A percentile compares a stretch with the other conserved stretches of the same genome.
These are phyloP conservation scores for Ellobium chinense DNA, from an alignment of 2,888 invertebrate species.

Conservation along the genomic window DNA sequence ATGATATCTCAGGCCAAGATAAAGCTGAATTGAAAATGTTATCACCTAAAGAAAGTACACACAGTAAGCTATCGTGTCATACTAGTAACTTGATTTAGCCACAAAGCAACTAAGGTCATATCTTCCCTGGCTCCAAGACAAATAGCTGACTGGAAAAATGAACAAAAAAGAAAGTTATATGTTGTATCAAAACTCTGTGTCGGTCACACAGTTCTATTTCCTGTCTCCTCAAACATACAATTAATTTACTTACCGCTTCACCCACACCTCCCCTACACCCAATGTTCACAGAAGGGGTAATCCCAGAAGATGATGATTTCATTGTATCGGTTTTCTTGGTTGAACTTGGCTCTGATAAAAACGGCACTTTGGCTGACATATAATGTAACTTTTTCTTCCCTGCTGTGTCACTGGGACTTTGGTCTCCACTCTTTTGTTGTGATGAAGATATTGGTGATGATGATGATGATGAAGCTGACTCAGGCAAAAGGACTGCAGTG, in stretches of 20 bases:
- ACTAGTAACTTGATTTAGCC: too few relatives aligned
- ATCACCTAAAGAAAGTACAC: too few relatives aligned
- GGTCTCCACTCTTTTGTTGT: not conserved
- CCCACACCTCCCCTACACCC: slow-evolving; percentile 30
- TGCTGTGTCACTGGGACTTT: not conserved
- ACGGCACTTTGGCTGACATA: not conserved
- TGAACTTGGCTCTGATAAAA: not conserved
- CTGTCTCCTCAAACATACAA: not conserved
- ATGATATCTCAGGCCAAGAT: too few relatives aligned
- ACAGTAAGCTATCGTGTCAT: too few relatives aligned
- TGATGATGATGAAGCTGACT: not conserved
- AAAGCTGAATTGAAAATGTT: too few relatives aligned
- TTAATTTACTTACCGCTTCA: slow-evolving; percentile 8
- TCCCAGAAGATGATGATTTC: not conserved
- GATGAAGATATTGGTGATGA: not conserved
- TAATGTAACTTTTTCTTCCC: not conserved
- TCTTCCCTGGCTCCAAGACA: too few relatives aligned
- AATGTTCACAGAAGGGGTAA: slow-evolving; percentile 31
- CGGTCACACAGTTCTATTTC: not conserved
- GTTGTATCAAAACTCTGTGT: too few relatives aligned
- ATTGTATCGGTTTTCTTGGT: not conserved
- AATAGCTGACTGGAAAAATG: too few relatives aligned
- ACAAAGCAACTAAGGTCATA: not conserved
- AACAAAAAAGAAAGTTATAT: too few relatives aligned
- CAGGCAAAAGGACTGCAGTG: not conserved